Conservation (phyloP, 2,888 invertebrate genomes). For the Drosophila suboccidentalis region DNA sequence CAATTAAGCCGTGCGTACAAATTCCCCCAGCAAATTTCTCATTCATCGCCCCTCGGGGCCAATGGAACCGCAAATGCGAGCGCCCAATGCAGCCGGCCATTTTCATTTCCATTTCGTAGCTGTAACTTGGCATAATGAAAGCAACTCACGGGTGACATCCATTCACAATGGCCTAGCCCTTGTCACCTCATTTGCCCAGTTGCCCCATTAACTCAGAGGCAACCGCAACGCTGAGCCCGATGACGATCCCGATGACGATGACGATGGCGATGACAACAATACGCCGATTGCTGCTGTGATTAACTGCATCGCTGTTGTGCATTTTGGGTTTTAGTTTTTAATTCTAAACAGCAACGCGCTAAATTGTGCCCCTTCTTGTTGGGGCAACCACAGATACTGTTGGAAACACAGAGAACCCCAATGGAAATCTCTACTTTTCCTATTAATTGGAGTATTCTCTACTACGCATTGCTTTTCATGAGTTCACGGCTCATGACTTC, state of each 20-base stretch:
- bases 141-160: constrained; percentile 58
- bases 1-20: constrained; percentile 75
- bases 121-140: constrained; percentile 55
- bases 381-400: neutral
- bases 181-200: constrained; percentile 8
- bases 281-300: constrained; percentile 60
- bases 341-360: constrained; percentile 55
- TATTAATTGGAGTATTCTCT: constrained; percentile 1
- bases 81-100: constrained; percentile 15
- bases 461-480: neutral
- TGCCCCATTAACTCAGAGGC: constrained; percentile 4
- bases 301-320: constrained; percentile 61
- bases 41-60: constrained; percentile 56
- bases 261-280: constrained; percentile 44
- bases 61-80: constrained; percentile 44
- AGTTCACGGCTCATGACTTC: neutral
- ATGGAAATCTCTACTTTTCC: neutral
- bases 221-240: constrained; percentile 10
- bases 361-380: constrained; percentile 49
- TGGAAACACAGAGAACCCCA: neutral
- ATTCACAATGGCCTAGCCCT: constrained; percentile 34
- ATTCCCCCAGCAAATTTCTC: constrained; percentile 63
- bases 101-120: constrained; percentile 30
- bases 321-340: constrained; percentile 58
- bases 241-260: constrained; percentile 4